Evolutionary conservation across 2,113 vertebrate species (phyloP).

Genomic region (Salvelinus alpinus): DNA sequence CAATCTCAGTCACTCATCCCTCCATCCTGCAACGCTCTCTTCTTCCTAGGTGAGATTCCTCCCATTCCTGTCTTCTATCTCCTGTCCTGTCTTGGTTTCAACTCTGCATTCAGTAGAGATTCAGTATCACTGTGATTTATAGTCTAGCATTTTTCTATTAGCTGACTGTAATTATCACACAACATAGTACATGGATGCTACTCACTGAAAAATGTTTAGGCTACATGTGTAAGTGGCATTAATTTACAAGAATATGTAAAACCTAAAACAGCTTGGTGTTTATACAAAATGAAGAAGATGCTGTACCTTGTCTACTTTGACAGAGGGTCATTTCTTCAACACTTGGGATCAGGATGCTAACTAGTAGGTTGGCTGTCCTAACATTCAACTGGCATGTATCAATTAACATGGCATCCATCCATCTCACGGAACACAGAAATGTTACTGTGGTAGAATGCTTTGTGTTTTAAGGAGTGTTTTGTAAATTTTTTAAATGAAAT

Average conservation of each 20-base stretch:
- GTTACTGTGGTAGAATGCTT: neutral
- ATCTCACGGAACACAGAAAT: neutral
- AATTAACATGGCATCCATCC: neutral
- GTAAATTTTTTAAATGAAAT: neutral
- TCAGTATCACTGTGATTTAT: neutral
- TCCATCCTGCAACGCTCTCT: constrained; percentile 8
- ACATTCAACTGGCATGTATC: neutral
- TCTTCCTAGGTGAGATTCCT: constrained; percentile 37
- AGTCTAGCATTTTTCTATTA: neutral
- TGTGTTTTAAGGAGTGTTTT: neutral
- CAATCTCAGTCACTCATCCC: constrained; percentile 7
- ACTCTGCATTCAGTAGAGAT: neutral
- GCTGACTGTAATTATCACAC: constrained; percentile 3
- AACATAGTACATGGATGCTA: neutral
- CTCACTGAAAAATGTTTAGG: neutral
- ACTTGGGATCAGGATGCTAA: neutral
- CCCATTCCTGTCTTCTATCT: constrained; percentile 9
- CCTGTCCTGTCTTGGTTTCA: neutral
- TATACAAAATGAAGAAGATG: neutral
- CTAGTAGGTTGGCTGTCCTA: neutral
- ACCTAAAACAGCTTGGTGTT: neutral
- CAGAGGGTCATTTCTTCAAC: neutral
- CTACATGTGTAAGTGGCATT: neutral
- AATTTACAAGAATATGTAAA: neutral
- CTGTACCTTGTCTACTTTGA: neutral